Conservation (phyloP, 2,888 invertebrate species). For the Tenthredo mesomela region DNA sequence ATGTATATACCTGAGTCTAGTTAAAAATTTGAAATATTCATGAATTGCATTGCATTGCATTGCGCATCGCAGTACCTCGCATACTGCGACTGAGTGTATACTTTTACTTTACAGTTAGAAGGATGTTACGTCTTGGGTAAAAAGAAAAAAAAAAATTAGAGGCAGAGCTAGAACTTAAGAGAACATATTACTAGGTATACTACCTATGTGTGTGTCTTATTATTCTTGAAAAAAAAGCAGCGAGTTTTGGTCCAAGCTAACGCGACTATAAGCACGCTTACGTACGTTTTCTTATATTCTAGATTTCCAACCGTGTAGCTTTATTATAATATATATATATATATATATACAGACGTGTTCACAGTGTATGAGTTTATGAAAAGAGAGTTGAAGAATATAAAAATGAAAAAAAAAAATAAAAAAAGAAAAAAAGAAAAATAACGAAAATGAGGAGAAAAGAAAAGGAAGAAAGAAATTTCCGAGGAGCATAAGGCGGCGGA, state of each 20-base stretch:
- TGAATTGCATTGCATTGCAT: background rate
- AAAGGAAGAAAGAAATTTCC: slow-evolving; percentile 28
- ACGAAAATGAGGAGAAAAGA: slow-evolving; percentile 36
- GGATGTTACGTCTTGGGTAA: background rate
- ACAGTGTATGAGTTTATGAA: background rate
- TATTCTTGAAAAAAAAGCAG: background rate
- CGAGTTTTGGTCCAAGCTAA: background rate
- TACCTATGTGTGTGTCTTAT: background rate
- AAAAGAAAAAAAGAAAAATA: slow-evolving; percentile 10
- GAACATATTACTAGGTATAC: too few relatives aligned
- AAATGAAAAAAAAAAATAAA: slow-evolving; percentile 12
- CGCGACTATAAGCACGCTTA: background rate
- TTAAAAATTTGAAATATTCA: background rate
- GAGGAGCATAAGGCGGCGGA: background rate
- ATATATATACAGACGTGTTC: too few relatives aligned
- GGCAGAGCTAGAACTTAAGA: background rate
- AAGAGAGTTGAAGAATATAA: background rate
- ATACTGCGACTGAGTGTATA: background rate
- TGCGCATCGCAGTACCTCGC: background rate
- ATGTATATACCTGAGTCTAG: background rate
- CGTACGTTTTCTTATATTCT: background rate
- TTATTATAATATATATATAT: too few relatives aligned
- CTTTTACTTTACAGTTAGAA: background rate
- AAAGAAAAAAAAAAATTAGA: background rate
- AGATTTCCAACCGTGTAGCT: background rate